These are phyloP conservation scores for Cyprinella venusta DNA, from an alignment of 2,797 vertebrate species.

Conservation along the genomic window DNA sequence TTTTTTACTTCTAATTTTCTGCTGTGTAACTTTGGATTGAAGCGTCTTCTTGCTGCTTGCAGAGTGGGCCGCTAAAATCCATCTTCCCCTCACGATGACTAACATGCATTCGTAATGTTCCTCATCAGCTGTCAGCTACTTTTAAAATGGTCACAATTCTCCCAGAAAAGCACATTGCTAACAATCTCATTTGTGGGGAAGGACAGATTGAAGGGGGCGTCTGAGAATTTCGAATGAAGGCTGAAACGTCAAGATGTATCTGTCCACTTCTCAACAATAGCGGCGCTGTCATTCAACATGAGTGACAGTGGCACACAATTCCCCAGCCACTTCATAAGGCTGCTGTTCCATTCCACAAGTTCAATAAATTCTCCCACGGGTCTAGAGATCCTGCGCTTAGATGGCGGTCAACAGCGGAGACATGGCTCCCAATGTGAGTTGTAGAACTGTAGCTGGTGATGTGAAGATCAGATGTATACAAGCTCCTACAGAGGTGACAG, in stretches of 20 bases:
- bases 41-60: background rate
- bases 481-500: background rate
- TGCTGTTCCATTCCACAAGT: background rate
- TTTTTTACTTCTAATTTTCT: background rate
- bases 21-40: background rate
- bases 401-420: slow-evolving; percentile 4
- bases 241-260: slow-evolving; percentile 31
- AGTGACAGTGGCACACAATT: slow-evolving; percentile 41
- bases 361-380: background rate
- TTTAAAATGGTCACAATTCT: slow-evolving; percentile 23
- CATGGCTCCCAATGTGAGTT: background rate
- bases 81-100: slow-evolving; percentile 14
- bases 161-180: slow-evolving; percentile 12
- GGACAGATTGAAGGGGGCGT: slow-evolving; percentile 30
- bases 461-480: background rate
- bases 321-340: slow-evolving; percentile 20
- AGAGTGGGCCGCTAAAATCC: background rate
- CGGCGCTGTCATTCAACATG: slow-evolving; percentile 31
- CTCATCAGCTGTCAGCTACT: slow-evolving; percentile 28
- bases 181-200: slow-evolving; percentile 32
- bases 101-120: slow-evolving; percentile 13
- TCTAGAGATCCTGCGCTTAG: background rate
- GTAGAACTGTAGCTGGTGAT: background rate
- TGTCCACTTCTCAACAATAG: slow-evolving; percentile 39
- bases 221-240: slow-evolving; percentile 28